phyloP scores from a whole-genome alignment of 2,113 vertebrate species.

The Notiomystis cincta region DNA sequence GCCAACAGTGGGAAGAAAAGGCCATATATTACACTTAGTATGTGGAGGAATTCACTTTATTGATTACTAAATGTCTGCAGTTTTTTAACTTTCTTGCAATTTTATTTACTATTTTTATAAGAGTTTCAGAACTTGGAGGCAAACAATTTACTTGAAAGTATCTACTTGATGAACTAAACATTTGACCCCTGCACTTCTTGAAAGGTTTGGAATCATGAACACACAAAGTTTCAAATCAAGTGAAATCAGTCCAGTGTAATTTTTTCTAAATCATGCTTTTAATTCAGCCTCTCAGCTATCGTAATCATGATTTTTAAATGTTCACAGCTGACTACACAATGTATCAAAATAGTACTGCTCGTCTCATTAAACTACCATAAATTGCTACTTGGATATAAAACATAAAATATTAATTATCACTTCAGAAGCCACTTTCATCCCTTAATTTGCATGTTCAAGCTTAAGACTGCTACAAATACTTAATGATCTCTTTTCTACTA shows the following conservation, averaged over 20 bases:
- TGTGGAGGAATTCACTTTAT: rapidly evolving
- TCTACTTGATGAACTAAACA: neutral
- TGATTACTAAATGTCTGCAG: neutral
- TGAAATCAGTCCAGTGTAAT: neutral
- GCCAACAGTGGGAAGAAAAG: neutral
- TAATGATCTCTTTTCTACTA: neutral
- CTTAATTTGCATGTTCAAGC: neutral
- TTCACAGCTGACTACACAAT: neutral
- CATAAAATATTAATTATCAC: neutral
- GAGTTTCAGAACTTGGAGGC: neutral
- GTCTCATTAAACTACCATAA: neutral
- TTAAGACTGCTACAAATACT: neutral
- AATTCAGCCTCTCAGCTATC: neutral
- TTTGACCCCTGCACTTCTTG: neutral
- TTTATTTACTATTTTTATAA: neutral
- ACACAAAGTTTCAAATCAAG: neutral
- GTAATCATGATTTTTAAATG: neutral
- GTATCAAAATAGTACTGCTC: neutral
- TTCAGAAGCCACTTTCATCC: neutral
- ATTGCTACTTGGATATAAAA: neutral
- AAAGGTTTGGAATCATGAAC: neutral
- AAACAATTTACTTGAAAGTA: neutral
- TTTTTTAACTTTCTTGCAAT: neutral
- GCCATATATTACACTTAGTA: neutral
- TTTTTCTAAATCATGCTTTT: neutral